Evolutionary conservation across 2,888 invertebrate species (phyloP).

Genomic region (Rhopalosiphum nymphaeae): DNA sequence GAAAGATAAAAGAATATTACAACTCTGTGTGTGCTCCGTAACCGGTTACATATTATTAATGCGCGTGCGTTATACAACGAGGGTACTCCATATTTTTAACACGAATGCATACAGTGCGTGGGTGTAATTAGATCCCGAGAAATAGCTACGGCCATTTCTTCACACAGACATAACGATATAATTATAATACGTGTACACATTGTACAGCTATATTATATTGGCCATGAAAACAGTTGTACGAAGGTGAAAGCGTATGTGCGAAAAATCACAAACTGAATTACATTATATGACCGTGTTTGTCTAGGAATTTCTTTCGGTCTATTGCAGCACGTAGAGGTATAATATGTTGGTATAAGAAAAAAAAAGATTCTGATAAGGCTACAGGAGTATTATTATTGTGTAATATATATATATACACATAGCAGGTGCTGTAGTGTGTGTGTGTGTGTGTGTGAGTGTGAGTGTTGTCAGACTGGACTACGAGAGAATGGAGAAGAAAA

Average conservation of each 20-base stretch:
- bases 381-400: constrained; percentile 1
- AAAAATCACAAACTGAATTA: constrained; percentile 48
- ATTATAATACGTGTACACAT: background rate
- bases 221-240: constrained; percentile 50
- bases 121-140: constrained; percentile 58
- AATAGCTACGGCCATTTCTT: constrained; percentile 31
- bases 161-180: constrained; percentile 32
- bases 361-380: constrained; percentile 27
- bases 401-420: background rate
- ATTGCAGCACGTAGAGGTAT: background rate
- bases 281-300: constrained; percentile 26
- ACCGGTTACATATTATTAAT: constrained; percentile 48
- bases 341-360: background rate
- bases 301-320: constrained; percentile 32
- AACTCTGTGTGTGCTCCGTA: background rate
- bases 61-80: constrained; percentile 32
- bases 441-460: background rate
- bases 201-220: constrained; percentile 22
- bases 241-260: constrained; percentile 61
- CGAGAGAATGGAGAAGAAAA: constrained; percentile 37
- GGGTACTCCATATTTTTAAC: background rate
- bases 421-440: too few species aligned
- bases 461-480: background rate
- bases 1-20: constrained; percentile 7
- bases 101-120: constrained; percentile 12